phyloP scores from a whole-genome alignment of 2,797 vertebrate genomes.

The Melanogrammus aeglefinus region DNA sequence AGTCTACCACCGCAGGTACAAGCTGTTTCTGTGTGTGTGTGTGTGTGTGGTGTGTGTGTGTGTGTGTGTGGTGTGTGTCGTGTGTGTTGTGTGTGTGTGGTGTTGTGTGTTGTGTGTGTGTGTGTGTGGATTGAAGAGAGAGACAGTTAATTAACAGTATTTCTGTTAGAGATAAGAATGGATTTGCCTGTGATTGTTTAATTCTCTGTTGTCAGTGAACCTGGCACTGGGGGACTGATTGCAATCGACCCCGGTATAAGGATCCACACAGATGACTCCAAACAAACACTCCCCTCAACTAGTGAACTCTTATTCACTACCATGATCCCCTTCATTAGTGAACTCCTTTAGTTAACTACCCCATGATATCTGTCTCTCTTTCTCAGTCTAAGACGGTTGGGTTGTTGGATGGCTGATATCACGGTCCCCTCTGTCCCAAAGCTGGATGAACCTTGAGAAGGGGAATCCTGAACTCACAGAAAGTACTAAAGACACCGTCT shows the following conservation, averaged over 20 bases:
- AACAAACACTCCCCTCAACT: neutral
- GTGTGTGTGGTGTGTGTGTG: no score
- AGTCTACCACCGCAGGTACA: no score
- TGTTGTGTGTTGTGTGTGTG: no score
- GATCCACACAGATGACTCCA: neutral
- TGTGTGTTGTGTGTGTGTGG: no score
- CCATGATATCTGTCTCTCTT: conserved; percentile 8
- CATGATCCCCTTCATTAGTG: neutral
- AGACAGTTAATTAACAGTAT: neutral
- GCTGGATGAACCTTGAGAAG: conserved; percentile 96
- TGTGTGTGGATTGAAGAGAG: no score
- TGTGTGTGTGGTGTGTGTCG: no score
- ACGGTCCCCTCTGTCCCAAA: conserved; percentile 92
- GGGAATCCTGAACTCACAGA: conserved; percentile 88
- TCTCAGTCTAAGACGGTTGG: conserved; percentile 83
- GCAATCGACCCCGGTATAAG: conserved; percentile 84
- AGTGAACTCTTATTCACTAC: neutral
- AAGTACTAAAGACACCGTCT: conserved; percentile 67
- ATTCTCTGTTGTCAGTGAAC: conserved; percentile 78
- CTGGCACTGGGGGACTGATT: conserved; percentile 85
- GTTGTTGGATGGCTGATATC: conserved; percentile 92
- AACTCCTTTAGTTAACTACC: neutral
- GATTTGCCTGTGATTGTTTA: neutral
- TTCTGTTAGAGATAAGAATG: neutral
- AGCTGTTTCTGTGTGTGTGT: no score